phyloP scores from a whole-genome alignment of 2,888 invertebrate genomes.

The Diplolepis rosae region DNA sequence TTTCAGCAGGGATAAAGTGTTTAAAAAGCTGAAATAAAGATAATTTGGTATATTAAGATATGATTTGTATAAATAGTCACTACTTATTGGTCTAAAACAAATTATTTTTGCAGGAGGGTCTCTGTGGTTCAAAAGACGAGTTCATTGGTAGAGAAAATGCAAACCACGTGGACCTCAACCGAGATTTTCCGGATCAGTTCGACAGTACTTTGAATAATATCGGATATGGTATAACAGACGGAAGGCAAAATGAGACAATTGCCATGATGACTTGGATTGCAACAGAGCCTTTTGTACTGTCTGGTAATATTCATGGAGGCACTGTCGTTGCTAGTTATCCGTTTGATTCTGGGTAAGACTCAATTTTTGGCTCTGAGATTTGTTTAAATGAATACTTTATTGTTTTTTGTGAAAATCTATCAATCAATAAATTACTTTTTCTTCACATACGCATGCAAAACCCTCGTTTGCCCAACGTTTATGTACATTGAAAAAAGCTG shows the following conservation, averaged over 20 bases:
- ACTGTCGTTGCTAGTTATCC: conserved; percentile 99
- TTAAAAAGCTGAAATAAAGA: too few relatives aligned
- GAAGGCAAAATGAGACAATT: conserved; percentile 89
- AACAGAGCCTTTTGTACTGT: conserved; percentile 91
- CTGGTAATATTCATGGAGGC: conserved; percentile 96
- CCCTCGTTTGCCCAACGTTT: too few relatives aligned
- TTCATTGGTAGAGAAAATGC: conserved; percentile 88
- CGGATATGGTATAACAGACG: conserved; percentile 75
- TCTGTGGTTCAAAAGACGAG: conserved; percentile 81
- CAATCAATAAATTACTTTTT: too few relatives aligned
- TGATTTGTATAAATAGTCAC: not conserved
- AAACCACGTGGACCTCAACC: conserved; percentile 87
- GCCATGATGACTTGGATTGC: conserved; percentile 93
- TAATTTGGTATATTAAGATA: too few relatives aligned
- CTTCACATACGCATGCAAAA: too few relatives aligned
- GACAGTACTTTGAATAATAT: conserved; percentile 72
- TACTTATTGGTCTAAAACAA: not conserved
- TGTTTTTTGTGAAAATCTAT: too few relatives aligned
- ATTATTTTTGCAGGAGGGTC: conserved; percentile 81
- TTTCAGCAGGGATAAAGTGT: too few relatives aligned
- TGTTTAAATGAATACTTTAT: not conserved
- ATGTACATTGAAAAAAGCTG: too few relatives aligned
- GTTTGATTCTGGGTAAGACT: conserved; percentile 84
- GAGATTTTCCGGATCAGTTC: conserved; percentile 95
- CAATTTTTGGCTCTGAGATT: not conserved